Conservation (phyloP, 1,140 invertebrate genomes). For the Berghia stephanieae region DNA sequence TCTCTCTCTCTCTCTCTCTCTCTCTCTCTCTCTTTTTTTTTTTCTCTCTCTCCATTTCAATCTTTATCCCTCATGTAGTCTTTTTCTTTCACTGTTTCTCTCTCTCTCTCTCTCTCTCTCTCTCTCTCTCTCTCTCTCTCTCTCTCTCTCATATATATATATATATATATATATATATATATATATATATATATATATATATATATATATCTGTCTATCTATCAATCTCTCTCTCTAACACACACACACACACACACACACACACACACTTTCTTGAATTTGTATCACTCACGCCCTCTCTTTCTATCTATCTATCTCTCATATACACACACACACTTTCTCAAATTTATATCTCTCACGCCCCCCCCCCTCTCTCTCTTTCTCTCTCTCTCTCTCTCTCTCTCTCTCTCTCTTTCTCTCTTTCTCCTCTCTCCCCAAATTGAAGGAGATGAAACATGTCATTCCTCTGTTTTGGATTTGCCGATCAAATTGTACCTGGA, state of each 20-base stretch:
- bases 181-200: background rate
- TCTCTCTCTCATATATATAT: too few relatives aligned
- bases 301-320: too few relatives aligned
- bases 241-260: too few relatives aligned
- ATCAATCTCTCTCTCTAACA: too few relatives aligned
- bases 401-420: background rate
- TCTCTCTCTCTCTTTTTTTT: background rate
- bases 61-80: background rate
- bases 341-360: background rate
- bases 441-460: too few relatives aligned
- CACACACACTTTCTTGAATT: too few relatives aligned
- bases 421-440: background rate
- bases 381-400: slow-evolving; percentile 1
- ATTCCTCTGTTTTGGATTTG: too few relatives aligned
- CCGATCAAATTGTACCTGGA: too few relatives aligned
- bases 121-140: background rate
- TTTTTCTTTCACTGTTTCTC: background rate
- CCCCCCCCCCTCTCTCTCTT: background rate
- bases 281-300: too few relatives aligned
- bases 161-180: background rate
- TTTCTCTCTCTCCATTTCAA: slow-evolving; percentile 4
- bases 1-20: background rate
- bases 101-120: slow-evolving; percentile 17
- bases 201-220: too few relatives aligned
- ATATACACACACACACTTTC: too few relatives aligned